phyloP scores from a whole-genome alignment of 2,888 invertebrate genomes.

The Odontocerum albicorne region DNA sequence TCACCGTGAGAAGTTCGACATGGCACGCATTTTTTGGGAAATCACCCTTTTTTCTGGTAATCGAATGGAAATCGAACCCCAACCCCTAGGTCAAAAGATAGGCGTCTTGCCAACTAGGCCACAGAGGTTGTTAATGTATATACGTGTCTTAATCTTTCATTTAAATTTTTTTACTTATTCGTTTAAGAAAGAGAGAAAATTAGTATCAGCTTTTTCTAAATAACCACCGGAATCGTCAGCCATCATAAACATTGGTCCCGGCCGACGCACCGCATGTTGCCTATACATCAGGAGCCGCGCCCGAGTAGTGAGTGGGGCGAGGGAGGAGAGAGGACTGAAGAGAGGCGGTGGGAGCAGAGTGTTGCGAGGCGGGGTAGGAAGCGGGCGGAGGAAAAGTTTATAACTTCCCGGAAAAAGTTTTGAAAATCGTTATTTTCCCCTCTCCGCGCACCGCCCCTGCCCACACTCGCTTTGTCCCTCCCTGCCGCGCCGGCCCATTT shows the following conservation, averaged over 20 bases:
- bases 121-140: too few species aligned
- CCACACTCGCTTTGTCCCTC: slow-evolving; percentile 22
- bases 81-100: too few species aligned
- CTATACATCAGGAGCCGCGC: slow-evolving; percentile 10
- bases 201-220: neutral
- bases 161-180: too few species aligned
- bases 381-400: slow-evolving; percentile 33
- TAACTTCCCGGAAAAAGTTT: slow-evolving; percentile 60
- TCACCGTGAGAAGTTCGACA: too few species aligned
- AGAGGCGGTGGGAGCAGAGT: neutral
- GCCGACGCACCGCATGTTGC: slow-evolving; percentile 4
- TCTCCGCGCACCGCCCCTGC: slow-evolving; percentile 26
- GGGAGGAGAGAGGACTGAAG: neutral
- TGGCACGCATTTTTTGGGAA: too few species aligned
- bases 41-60: too few species aligned
- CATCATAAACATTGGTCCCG: neutral
- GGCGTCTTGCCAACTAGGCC: too few species aligned
- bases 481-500: slow-evolving; percentile 2
- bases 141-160: too few species aligned
- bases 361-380: neutral
- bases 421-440: slow-evolving; percentile 51
- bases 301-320: neutral
- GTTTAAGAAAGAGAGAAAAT: too few species aligned
- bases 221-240: neutral
- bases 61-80: too few species aligned